A percentile compares a stretch with the other conserved stretches of the same genome.
These are phyloP conservation scores for Propithecus perrieri DNA, from an alignment of 2,797 vertebrate species.

Conservation along the genomic window DNA sequence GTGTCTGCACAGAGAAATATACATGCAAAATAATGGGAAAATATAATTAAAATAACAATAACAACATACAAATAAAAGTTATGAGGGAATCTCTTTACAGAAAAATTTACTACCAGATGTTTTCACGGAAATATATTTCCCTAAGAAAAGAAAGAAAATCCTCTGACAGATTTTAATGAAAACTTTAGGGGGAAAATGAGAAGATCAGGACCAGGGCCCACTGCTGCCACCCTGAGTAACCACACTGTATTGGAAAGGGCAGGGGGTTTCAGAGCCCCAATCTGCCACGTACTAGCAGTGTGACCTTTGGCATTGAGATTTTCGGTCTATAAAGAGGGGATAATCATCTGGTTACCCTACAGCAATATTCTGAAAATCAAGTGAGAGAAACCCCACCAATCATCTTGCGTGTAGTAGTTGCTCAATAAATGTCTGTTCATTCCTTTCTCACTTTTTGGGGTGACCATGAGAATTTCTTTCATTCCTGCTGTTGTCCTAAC, in stretches of 20 bases:
- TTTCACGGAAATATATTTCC: slow-evolving; percentile 10
- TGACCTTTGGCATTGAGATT: background rate
- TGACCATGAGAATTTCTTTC: background rate
- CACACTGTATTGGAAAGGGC: background rate
- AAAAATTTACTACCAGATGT: background rate
- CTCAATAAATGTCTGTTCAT: background rate
- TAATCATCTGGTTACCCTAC: background rate
- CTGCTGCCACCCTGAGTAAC: background rate
- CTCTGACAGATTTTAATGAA: background rate
- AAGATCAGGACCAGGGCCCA: background rate
- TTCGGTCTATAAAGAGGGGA: background rate
- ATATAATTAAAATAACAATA: slow-evolving; percentile 82
- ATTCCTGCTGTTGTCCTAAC: background rate
- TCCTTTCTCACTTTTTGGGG: background rate
- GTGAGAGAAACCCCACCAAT: background rate
- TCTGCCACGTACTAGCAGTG: background rate
- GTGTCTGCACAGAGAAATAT: slow-evolving; percentile 96
- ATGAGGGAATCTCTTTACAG: slow-evolving; percentile 59
- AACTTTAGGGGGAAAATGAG: background rate
- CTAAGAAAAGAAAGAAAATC: background rate
- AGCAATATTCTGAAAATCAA: background rate
- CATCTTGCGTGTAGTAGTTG: background rate
- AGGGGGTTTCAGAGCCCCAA: background rate
- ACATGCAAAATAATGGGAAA: slow-evolving; percentile 92
- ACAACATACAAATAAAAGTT: slow-evolving; percentile 85